Percentiles rank a stretch among this genome's conserved stretches.
Conservation (phyloP, 1,140 invertebrate species). For the Diabrotica undecimpunctata region DNA sequence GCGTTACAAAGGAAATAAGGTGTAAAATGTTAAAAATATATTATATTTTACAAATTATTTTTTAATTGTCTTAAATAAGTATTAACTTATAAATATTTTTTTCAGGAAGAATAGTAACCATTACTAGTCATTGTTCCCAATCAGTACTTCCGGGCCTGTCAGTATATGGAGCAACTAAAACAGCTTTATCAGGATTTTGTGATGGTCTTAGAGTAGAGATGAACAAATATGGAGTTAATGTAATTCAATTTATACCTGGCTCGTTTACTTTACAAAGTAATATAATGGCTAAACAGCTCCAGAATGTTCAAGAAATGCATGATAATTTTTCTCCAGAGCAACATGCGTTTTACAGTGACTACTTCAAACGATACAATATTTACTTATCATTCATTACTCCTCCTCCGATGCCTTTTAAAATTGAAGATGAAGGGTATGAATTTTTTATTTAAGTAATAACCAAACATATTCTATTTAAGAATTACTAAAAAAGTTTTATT, state of each 20-base stretch:
- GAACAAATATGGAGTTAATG: constrained; percentile 66
- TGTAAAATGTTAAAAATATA: no score
- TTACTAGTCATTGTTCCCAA: constrained; percentile 76
- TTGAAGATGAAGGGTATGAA: constrained; percentile 44
- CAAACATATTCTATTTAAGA: no score
- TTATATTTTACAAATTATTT: background rate
- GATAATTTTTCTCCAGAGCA: constrained; percentile 52
- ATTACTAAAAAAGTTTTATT: no score
- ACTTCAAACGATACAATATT: constrained; percentile 54
- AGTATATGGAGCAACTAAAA: constrained; percentile 78
- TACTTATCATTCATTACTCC: constrained; percentile 52
- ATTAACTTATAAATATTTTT: background rate
- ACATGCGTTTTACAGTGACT: constrained; percentile 52
- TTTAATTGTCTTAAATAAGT: background rate
- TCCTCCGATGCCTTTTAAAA: constrained; percentile 40
- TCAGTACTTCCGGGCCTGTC: constrained; percentile 66
- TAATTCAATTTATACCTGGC: constrained; percentile 72
- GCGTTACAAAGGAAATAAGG: no score
- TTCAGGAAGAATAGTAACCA: constrained; percentile 64
- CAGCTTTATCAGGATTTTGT: constrained; percentile 66
- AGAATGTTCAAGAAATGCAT: constrained; percentile 54
- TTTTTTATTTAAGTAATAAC: no score
- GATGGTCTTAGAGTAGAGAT: constrained; percentile 72
- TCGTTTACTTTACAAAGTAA: constrained; percentile 57
- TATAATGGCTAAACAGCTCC: constrained; percentile 53